Base-by-base conservation (phyloP, 1,140 invertebrate genomes). In the Diorhabda carinulata region DNA sequence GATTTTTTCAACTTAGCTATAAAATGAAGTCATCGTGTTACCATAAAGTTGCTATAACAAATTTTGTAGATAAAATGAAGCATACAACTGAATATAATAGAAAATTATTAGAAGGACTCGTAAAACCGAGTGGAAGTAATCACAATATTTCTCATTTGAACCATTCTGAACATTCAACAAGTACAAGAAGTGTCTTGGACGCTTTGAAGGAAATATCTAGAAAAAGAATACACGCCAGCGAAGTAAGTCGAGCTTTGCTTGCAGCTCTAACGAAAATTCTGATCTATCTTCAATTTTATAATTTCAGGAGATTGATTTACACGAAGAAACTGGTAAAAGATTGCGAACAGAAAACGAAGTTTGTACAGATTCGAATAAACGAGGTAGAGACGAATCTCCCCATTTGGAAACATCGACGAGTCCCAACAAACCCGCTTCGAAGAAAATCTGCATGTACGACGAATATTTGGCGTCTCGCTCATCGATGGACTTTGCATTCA, bases 141-240 rank as follows among this genome's bases (percentile, higher is more conserved):
- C 44, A n/a, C 40, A n/a, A 7, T 56, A 43, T 57, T 40, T 10
- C n/a, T 9, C 57, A 58, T 5, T 45, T 58, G 5, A 69, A 57
- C 9, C 75, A 44, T 80, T 52, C 47, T 0, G 47, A n/a, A 52
- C 80, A 45, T 73, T 73, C 42, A 57, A 78, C 78, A 40, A 81
- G 80, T 10, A 83, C 83, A 5, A 79, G 81, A 56, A 84, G 83
- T 72, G 82, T 84, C 44, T 72, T 84, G 10, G 83, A 84, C 69
- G 83, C 82, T 43, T 74, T 84, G 0, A 84, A 84, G 70, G 83
- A 84, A 72, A 84, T 84, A 45, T 84, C 83, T 2, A 74, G 83
- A n/a, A 84, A 84, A 76, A 78, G 83, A 10, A 84, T 84, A 5
- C 83, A 83, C 68, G 78, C 77, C 57, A 79, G 61, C 66, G 73